Conservation (phyloP, 1,140 invertebrate genomes). For the Archivesica marissinica region DNA sequence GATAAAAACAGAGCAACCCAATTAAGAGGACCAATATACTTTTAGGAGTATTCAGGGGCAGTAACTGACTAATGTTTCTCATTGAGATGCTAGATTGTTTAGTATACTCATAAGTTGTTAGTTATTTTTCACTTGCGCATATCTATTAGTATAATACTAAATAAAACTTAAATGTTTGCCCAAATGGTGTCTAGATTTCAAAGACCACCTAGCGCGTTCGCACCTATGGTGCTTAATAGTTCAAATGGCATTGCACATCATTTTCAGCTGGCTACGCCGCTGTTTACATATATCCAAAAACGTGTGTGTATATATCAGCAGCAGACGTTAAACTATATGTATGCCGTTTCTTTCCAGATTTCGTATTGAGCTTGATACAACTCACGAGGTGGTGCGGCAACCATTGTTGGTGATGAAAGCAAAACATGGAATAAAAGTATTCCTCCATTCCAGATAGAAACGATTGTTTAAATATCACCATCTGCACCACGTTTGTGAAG, state of each 20-base stretch:
- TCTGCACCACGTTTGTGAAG: no score
- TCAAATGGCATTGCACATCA: background rate
- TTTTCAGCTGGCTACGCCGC: background rate
- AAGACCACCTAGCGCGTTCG: background rate
- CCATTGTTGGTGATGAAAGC: constrained; percentile 11
- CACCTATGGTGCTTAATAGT: background rate
- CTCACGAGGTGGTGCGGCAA: background rate
- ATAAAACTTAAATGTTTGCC: background rate
- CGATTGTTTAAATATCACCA: no score
- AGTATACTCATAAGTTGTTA: no score
- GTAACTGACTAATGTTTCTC: no score
- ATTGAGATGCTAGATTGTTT: no score
- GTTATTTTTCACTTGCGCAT: no score
- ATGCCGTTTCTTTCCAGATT: background rate
- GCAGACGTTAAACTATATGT: background rate
- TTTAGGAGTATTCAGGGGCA: no score
- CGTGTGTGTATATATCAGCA: background rate
- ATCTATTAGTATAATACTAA: no score
- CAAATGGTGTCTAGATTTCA: background rate
- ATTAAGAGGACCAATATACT: no score
- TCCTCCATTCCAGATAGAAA: background rate
- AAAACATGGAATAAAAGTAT: constrained; percentile 21
- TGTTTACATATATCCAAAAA: background rate
- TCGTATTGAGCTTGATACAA: background rate
- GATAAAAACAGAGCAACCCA: no score